Evolutionary conservation across 2,113 vertebrate species (phyloP).

Genomic region (Meriones unguiculatus): DNA sequence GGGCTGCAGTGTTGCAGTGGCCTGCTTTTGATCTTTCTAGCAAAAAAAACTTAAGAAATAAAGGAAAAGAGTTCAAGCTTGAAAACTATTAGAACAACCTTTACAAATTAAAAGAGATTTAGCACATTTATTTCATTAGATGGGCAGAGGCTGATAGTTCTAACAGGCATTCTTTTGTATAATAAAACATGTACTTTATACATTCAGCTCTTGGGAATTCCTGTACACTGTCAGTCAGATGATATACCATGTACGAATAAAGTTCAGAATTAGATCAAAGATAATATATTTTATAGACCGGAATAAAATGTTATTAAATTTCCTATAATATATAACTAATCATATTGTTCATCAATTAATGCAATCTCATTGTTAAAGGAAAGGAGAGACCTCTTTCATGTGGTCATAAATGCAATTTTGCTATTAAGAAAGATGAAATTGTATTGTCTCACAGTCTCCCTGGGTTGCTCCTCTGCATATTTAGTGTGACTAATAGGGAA

Average conservation of each 20-base stretch:
- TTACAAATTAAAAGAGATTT: neutral
- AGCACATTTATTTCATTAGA: neutral
- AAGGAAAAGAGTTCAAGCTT: too few species aligned
- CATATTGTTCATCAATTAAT: neutral
- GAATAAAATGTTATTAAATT: constrained; percentile 7
- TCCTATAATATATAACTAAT: neutral
- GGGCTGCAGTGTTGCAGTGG: neutral
- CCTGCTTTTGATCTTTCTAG: neutral
- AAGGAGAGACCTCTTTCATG: neutral
- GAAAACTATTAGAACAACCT: neutral
- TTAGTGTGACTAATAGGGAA: neutral
- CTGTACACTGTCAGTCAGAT: neutral
- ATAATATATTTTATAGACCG: neutral
- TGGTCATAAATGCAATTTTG: neutral
- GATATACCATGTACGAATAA: neutral
- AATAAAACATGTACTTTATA: neutral
- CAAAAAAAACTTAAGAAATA: neutral
- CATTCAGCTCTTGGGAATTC: neutral
- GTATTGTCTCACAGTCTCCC: neutral
- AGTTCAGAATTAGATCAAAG: neutral
- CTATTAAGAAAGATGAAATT: neutral
- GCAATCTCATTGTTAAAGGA: neutral
- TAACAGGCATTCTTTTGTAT: neutral
- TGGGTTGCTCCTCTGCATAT: neutral
- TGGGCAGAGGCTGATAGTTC: neutral